These are phyloP conservation scores for Oncorhynchus tshawytscha DNA, from an alignment of 2,113 vertebrate genomes.

Conservation along the genomic window DNA sequence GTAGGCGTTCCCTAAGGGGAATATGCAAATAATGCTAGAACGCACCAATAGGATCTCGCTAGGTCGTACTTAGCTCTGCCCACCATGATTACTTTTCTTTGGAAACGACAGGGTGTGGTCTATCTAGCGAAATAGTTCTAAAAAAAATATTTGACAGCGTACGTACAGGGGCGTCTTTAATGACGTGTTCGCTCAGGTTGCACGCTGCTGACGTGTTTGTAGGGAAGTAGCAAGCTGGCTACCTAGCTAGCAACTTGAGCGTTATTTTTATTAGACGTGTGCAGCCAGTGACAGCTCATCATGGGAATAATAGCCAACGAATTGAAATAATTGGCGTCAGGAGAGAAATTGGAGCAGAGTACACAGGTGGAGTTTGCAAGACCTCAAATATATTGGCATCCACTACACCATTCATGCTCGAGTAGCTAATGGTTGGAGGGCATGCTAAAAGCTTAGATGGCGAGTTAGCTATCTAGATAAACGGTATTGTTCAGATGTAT, in stretches of 20 bases:
- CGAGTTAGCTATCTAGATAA: neutral
- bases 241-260: neutral
- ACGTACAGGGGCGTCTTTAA: too few relatives aligned
- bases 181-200: conserved; percentile 31
- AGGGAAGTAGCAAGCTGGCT: conserved; percentile 43
- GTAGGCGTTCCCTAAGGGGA: too few relatives aligned
- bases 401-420: neutral
- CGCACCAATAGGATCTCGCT: too few relatives aligned
- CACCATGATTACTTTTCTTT: too few relatives aligned
- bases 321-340: conserved; percentile 2
- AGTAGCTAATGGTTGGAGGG: neutral
- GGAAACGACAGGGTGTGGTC: too few relatives aligned
- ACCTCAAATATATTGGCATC: too few relatives aligned
- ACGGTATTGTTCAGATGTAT: neutral
- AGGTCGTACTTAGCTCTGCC: too few relatives aligned
- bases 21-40: too few relatives aligned
- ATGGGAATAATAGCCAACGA: neutral
- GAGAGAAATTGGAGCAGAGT: neutral
- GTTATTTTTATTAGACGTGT: neutral
- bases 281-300: neutral
- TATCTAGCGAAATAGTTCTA: neutral
- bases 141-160: too few relatives aligned
- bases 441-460: neutral
- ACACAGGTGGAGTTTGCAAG: conserved; percentile 37
- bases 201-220: conserved; percentile 72